phyloP scores from a whole-genome alignment of 2,797 vertebrate genomes.

The Eulemur albifrons region DNA sequence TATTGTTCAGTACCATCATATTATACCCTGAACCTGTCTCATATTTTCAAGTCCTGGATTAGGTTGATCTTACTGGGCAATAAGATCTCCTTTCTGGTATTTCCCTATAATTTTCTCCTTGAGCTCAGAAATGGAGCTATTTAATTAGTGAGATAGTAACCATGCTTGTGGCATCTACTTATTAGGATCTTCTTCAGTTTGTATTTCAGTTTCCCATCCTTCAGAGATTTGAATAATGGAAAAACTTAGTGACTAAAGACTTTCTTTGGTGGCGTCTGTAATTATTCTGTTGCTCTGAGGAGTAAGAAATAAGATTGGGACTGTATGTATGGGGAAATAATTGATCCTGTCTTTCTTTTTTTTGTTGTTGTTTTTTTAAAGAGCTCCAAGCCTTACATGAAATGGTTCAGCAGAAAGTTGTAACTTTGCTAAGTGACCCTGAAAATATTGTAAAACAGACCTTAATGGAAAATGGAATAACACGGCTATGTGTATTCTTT shows the following conservation, averaged over 20 bases:
- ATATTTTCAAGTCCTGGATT: neutral
- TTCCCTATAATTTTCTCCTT: neutral
- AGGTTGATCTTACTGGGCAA: neutral
- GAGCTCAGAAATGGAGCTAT: neutral
- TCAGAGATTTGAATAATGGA: neutral
- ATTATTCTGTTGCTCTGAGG: neutral
- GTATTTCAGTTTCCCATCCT: neutral
- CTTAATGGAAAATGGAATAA: slow-evolving; percentile 98
- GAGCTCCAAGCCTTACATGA: slow-evolving; percentile 98
- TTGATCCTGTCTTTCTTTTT: neutral
- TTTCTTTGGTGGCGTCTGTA: neutral
- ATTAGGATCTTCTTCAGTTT: neutral
- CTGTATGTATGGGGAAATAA: neutral
- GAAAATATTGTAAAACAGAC: slow-evolving; percentile 99
- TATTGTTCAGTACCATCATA: neutral
- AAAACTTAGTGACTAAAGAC: neutral
- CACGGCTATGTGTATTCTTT: slow-evolving; percentile 97
- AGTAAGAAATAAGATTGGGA: neutral
- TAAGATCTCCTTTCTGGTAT: neutral
- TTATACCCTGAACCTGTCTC: neutral
- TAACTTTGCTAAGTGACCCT: slow-evolving; percentile 97
- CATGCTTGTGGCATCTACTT: neutral
- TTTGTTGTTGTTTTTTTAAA: slow-evolving; percentile 72
- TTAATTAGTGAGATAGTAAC: neutral
- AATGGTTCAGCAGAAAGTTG: slow-evolving; percentile 99